A percentile compares a stretch with the other conserved stretches of the same genome.
Evolutionary conservation across 2,888 invertebrate genomes (phyloP).

Genomic region (Dryomyza anilis): DNA sequence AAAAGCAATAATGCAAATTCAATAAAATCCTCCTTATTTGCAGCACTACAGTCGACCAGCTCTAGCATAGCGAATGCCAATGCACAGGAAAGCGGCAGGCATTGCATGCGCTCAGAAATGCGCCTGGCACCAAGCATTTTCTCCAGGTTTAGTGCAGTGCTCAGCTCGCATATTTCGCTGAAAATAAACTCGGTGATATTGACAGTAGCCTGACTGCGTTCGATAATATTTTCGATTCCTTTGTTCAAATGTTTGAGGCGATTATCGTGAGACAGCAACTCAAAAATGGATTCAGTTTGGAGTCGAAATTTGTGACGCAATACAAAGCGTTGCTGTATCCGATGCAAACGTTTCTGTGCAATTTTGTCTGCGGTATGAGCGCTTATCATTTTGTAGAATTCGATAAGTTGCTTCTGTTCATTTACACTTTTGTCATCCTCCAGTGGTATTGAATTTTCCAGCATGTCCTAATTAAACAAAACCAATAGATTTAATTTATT

Average conservation of each 20-base stretch:
- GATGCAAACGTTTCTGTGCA: constrained; percentile 41
- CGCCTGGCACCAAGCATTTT: constrained; percentile 47
- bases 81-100: constrained; percentile 53
- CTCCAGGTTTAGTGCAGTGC: constrained; percentile 44
- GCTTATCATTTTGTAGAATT: constrained; percentile 52
- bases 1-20: constrained; percentile 52
- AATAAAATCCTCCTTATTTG: constrained; percentile 48
- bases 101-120: constrained; percentile 49
- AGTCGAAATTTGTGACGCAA: constrained; percentile 47
- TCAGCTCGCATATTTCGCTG: constrained; percentile 47
- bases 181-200: constrained; percentile 48
- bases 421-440: constrained; percentile 36
- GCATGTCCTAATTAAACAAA: constrained; percentile 39
- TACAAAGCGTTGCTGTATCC: constrained; percentile 47
- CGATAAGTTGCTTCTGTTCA: constrained; percentile 48
- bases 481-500: background rate
- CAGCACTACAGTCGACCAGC: constrained; percentile 44
- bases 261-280: constrained; percentile 40
- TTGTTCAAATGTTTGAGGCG: constrained; percentile 43
- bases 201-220: constrained; percentile 41
- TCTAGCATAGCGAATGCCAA: constrained; percentile 49
- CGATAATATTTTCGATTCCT: constrained; percentile 48
- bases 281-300: constrained; percentile 34
- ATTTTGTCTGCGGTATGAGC: constrained; percentile 35
- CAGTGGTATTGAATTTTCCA: constrained; percentile 39